Conservation (phyloP, 2,888 invertebrate genomes). For the Eupithecia insigniata region DNA sequence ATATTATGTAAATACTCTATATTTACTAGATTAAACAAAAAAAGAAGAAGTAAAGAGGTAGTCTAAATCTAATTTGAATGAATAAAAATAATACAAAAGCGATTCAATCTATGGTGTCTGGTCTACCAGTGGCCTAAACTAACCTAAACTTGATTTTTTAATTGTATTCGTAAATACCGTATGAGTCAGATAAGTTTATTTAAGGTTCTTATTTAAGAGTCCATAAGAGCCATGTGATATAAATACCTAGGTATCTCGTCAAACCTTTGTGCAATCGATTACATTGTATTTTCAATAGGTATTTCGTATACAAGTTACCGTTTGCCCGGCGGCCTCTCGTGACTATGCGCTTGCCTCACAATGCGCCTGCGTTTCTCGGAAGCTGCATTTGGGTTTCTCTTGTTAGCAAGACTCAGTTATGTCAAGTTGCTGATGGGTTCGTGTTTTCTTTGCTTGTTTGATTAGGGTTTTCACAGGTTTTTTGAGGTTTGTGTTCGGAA, state of each 20-base stretch:
- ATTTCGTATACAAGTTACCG: background rate
- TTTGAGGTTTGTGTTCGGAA: background rate
- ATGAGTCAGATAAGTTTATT: too few species aligned
- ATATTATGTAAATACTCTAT: too few species aligned
- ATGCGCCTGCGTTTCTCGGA: constrained; percentile 33
- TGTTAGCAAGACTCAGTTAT: constrained; percentile 43
- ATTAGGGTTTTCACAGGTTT: background rate
- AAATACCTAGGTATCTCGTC: background rate
- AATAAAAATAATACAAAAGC: too few species aligned
- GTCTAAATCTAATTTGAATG: background rate
- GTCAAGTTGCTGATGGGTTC: constrained; percentile 31
- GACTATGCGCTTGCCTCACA: constrained; percentile 38
- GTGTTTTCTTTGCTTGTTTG: constrained; percentile 18
- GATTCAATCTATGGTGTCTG: background rate
- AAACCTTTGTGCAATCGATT: background rate
- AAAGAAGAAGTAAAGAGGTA: background rate
- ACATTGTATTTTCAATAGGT: background rate
- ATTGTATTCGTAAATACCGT: background rate
- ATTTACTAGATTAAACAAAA: too few species aligned
- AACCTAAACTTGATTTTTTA: background rate
- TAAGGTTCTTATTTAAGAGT: background rate
- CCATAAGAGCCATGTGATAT: background rate
- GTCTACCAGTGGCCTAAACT: background rate
- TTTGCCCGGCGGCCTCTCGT: constrained; percentile 15
- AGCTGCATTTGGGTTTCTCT: constrained; percentile 33